Conservation (phyloP, 1,140 invertebrate species). For the Euwallacea similis region DNA sequence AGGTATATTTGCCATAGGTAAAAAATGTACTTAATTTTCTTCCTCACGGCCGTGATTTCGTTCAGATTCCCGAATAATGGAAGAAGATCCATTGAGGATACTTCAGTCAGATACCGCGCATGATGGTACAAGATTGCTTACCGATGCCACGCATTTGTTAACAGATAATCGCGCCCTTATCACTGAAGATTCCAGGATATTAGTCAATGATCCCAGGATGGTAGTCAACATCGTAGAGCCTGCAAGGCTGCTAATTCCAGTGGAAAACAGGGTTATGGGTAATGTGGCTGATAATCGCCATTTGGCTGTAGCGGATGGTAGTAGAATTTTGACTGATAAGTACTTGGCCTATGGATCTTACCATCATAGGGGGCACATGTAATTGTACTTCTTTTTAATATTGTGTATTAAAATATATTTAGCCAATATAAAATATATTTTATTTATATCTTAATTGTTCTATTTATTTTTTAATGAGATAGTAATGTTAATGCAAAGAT, state of each 20-base stretch:
- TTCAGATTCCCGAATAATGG: slow-evolving; percentile 42
- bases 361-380: slow-evolving; percentile 49
- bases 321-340: slow-evolving; percentile 50
- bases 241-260: slow-evolving; percentile 42
- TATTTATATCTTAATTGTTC: too few relatives aligned
- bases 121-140: slow-evolving; percentile 45
- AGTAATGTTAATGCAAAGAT: too few relatives aligned
- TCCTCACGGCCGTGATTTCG: not conserved
- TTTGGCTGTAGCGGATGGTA: slow-evolving; percentile 47
- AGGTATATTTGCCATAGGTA: slow-evolving; percentile 8
- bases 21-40: not conserved
- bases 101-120: slow-evolving; percentile 43
- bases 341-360: slow-evolving; percentile 53
- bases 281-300: slow-evolving; percentile 48
- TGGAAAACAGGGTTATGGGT: slow-evolving; percentile 47
- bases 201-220: slow-evolving; percentile 40
- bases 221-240: slow-evolving; percentile 49
- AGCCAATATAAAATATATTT: too few relatives aligned
- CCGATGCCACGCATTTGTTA: slow-evolving; percentile 45
- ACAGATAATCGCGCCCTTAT: slow-evolving; percentile 43
- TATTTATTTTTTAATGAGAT: too few relatives aligned
- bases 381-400: not conserved
- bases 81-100: slow-evolving; percentile 43
- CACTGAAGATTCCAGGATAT: slow-evolving; percentile 42
- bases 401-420: too few relatives aligned